These are phyloP conservation scores for Sycophila texana DNA, from an alignment of 2,888 invertebrate genomes.

Conservation along the genomic window DNA sequence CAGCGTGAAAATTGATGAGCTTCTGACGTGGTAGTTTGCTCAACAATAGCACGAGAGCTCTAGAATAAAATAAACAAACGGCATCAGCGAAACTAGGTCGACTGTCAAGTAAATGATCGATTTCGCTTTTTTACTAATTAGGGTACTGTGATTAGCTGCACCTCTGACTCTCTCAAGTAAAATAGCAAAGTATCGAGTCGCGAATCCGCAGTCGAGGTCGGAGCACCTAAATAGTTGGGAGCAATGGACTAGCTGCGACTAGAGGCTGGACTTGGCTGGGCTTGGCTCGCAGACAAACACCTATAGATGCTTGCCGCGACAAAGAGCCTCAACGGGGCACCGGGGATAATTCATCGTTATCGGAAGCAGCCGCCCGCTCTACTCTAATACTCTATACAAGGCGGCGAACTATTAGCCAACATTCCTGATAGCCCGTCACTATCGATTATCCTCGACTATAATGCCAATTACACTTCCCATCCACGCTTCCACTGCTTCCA, in stretches of 20 bases:
- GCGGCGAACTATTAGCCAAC: constrained; percentile 58
- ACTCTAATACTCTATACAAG: constrained; percentile 43
- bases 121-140: too few species aligned
- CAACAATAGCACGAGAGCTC: neutral
- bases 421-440: constrained; percentile 58
- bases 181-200: too few species aligned
- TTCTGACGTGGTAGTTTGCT: neutral
- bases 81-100: neutral
- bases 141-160: too few species aligned
- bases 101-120: too few species aligned
- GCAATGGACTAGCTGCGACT: neutral
- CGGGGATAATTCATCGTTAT: constrained; percentile 62
- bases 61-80: neutral
- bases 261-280: too few species aligned
- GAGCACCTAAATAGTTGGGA: too few species aligned
- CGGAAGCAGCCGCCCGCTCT: constrained; percentile 52
- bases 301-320: constrained; percentile 1
- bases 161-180: too few species aligned
- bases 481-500: constrained; percentile 32
- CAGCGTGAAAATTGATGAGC: constrained; percentile 25
- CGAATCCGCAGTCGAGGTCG: too few species aligned
- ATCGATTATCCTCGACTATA: constrained; percentile 59
- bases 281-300: neutral
- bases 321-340: constrained; percentile 4
- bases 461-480: constrained; percentile 57